A percentile compares a stretch with the other conserved stretches of the same genome.
Conservation (phyloP, 2,888 invertebrate genomes). For the Habroteleia sp. region DNA sequence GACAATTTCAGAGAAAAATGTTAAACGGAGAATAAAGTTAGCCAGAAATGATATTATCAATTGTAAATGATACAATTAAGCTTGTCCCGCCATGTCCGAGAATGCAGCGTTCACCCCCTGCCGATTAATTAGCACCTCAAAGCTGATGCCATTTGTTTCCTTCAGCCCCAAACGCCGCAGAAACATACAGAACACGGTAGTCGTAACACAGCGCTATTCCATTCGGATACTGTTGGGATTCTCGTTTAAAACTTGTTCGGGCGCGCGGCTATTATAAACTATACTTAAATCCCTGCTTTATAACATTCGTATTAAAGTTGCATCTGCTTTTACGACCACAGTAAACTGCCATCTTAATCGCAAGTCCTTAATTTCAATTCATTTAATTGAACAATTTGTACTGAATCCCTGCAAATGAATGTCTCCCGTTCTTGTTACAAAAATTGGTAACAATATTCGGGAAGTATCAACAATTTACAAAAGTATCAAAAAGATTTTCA, state of each 20-base stretch:
- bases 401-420: slow-evolving; percentile 36
- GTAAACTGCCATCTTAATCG: slow-evolving; percentile 49
- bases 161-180: slow-evolving; percentile 1
- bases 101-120: slow-evolving; percentile 3
- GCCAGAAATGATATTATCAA: background rate
- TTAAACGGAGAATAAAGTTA: background rate
- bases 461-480: slow-evolving; percentile 30
- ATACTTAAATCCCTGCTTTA: slow-evolving; percentile 25
- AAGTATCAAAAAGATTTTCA: slow-evolving; percentile 24
- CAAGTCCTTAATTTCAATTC: slow-evolving; percentile 51
- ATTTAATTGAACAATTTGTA: slow-evolving; percentile 50
- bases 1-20: background rate
- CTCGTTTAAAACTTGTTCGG: slow-evolving; percentile 30
- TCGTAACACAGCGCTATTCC: slow-evolving; percentile 23
- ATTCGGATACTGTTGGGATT: slow-evolving; percentile 23
- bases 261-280: slow-evolving; percentile 33
- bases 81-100: slow-evolving; percentile 9
- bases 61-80: slow-evolving; percentile 7
- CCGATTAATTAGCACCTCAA: slow-evolving; percentile 27
- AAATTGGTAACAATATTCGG: slow-evolving; percentile 25
- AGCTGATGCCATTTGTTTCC: slow-evolving; percentile 10
- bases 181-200: slow-evolving; percentile 13
- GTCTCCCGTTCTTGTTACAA: slow-evolving; percentile 17
- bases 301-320: slow-evolving; percentile 58
- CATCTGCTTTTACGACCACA: slow-evolving; percentile 45